Percentiles rank a stretch among this genome's conserved stretches.
Conservation (phyloP, 1,140 invertebrate genomes). For the Drosophila ironensis region DNA sequence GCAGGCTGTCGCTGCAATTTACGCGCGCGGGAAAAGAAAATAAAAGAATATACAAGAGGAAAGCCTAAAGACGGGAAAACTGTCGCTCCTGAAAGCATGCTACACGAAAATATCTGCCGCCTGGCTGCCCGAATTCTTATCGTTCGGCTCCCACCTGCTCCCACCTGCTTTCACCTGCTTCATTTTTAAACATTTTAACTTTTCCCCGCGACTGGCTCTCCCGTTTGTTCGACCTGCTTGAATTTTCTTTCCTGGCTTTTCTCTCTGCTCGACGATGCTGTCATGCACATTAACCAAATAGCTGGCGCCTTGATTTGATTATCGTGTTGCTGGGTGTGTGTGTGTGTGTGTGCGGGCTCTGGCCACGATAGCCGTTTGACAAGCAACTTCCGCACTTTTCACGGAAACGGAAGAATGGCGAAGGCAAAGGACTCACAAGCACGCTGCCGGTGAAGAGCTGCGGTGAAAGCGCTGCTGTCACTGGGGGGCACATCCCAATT, state of each 20-base stretch:
- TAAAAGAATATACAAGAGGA: too few relatives aligned
- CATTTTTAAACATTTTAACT: constrained; percentile 67
- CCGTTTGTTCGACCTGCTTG: background rate
- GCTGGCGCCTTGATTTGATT: constrained; percentile 79
- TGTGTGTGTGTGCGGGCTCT: constrained; percentile 3
- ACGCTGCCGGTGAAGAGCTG: background rate
- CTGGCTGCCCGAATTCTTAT: constrained; percentile 41
- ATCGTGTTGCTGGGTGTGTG: constrained; percentile 50
- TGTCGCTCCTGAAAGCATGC: constrained; percentile 72
- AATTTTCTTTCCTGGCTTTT: constrained; percentile 3
- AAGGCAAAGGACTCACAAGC: background rate
- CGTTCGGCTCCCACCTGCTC: constrained; percentile 52
- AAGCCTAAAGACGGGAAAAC: constrained; percentile 5
- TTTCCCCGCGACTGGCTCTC: constrained; percentile 1
- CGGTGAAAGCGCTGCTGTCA: background rate
- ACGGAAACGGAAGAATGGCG: constrained; percentile 14
- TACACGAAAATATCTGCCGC: constrained; percentile 14
- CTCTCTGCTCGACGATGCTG: constrained; percentile 32
- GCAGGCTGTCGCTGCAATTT: constrained; percentile 74
- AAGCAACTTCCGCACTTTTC: constrained; percentile 63
- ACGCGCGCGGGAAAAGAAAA: constrained; percentile 41
- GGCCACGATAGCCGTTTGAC: constrained; percentile 62
- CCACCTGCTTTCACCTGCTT: constrained; percentile 52
- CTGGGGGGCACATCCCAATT: constrained; percentile 19
- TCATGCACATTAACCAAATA: constrained; percentile 80